Evolutionary conservation across 2,888 invertebrate species (phyloP), one percentile per base, ranked within the genome.

Genomic region (Phyllotreta striolata): DNA sequence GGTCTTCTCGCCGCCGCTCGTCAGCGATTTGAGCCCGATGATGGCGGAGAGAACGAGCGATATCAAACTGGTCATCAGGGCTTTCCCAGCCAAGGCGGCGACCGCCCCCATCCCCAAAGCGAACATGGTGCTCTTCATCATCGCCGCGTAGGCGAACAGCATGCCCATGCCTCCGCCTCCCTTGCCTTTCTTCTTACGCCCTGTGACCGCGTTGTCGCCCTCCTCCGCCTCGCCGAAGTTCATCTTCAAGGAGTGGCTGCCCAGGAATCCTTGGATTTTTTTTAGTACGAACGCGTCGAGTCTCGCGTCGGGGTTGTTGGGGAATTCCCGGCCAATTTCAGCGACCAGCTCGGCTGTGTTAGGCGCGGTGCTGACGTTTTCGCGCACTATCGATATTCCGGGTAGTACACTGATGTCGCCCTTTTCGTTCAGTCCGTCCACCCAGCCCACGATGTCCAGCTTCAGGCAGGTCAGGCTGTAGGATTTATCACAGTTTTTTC

Each of bases 31-130:
- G 62, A 93, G 82, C 0, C 92, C 92, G 62, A 92, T 85, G 66
- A 92, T 88, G 0, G 89, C 90, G 0, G 93, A 91, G 0, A 93
- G 81, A 70, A 92, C 87, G 0, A 93, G 83, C 0, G 93, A 91
- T 86, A 93, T 89, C 62, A 93, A 78, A 2, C 91, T 91, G 0
- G 92, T 91, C 89, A 93, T 90, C 14, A 93, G 78, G 0, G 93
- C 93, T 78, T 93, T 93, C 7, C 93, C 92, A 7, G 93, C 93
- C 39, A 93, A 83, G 55, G 91, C 82, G 0, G 93, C 92, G 2
- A 93, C 80, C 0, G 88, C 91, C 9, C 91, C 91, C 38, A 68
- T 61, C 7, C 89, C 92, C 38, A 93, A 77, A 0, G 92, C 90
- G 79, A 91, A 86, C 1, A 80, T 77, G 0, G 91, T 91, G 68